These are phyloP conservation scores for Chrysomallon squamiferum DNA, from an alignment of 1,140 invertebrate species.

Conservation along the genomic window DNA sequence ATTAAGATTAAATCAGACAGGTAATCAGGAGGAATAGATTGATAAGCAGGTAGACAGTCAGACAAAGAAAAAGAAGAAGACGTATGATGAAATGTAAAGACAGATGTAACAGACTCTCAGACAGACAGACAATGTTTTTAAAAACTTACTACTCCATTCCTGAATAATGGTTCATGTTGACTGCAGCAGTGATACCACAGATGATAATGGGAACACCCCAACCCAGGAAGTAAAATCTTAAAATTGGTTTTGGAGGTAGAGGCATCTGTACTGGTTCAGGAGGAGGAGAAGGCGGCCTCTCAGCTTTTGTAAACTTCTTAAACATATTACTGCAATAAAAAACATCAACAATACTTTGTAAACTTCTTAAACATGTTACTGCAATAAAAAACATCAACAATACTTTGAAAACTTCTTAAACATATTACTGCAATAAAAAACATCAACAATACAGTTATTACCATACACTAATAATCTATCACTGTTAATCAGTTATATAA, in stretches of 20 bases:
- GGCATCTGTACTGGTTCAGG: constrained; percentile 71
- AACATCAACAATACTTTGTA: not conserved
- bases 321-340: constrained; percentile 76
- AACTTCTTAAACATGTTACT: constrained; percentile 68
- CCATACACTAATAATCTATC: too few relatives aligned
- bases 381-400: constrained; percentile 13
- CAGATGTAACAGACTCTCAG: too few relatives aligned
- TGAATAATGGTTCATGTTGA: constrained; percentile 83
- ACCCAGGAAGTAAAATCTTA: constrained; percentile 88
- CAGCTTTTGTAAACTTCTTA: constrained; percentile 79
- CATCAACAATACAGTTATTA: not conserved
- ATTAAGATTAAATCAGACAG: too few relatives aligned
- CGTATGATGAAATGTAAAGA: too few relatives aligned
- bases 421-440: not conserved
- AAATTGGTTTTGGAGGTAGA: constrained; percentile 76
- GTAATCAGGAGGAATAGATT: too few relatives aligned
- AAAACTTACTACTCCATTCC: constrained; percentile 65
- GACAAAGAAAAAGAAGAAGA: too few relatives aligned
- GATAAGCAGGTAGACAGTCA: too few relatives aligned
- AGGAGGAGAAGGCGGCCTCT: constrained; percentile 68
- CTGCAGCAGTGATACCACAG: constrained; percentile 88
- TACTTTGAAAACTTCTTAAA: not conserved
- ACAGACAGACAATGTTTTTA: too few relatives aligned
- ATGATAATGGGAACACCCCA: constrained; percentile 89
- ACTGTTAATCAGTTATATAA: too few relatives aligned